Conservation (phyloP, 2,113 vertebrate species). For the Zosterops borbonicus region DNA sequence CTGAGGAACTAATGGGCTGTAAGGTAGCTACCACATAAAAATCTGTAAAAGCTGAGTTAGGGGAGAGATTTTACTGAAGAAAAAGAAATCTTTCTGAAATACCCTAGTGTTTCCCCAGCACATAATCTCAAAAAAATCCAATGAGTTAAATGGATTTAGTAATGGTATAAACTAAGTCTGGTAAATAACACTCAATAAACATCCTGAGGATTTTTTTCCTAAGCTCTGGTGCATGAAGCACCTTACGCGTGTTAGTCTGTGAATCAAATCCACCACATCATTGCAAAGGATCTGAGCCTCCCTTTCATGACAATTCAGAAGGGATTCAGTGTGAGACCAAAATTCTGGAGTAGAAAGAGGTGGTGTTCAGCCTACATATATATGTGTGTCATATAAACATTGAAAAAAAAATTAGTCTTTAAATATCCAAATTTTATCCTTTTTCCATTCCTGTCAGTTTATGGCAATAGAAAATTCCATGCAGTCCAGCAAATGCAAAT, state of each 20-base stretch:
- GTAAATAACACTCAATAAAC: neutral
- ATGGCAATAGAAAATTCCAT: neutral
- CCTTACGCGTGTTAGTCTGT: neutral
- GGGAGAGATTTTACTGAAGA: neutral
- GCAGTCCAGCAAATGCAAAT: neutral
- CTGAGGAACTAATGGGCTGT: neutral
- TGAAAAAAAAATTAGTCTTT: neutral
- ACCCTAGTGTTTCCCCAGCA: neutral
- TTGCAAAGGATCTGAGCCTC: neutral
- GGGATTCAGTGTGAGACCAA: neutral
- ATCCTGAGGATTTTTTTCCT: neutral
- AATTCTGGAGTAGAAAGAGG: neutral
- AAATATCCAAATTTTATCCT: neutral
- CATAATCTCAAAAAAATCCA: neutral
- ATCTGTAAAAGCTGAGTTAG: neutral
- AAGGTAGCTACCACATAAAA: neutral
- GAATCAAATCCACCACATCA: neutral
- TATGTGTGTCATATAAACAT: too few relatives aligned
- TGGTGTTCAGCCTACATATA: neutral
- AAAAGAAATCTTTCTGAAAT: neutral
- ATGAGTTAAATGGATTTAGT: neutral
- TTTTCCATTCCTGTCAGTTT: neutral
- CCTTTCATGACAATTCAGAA: neutral
- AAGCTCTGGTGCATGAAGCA: neutral
- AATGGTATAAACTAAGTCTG: neutral